Evolutionary conservation across 2,888 invertebrate species (phyloP).

Genomic region (Rhamnusium bicolor): DNA sequence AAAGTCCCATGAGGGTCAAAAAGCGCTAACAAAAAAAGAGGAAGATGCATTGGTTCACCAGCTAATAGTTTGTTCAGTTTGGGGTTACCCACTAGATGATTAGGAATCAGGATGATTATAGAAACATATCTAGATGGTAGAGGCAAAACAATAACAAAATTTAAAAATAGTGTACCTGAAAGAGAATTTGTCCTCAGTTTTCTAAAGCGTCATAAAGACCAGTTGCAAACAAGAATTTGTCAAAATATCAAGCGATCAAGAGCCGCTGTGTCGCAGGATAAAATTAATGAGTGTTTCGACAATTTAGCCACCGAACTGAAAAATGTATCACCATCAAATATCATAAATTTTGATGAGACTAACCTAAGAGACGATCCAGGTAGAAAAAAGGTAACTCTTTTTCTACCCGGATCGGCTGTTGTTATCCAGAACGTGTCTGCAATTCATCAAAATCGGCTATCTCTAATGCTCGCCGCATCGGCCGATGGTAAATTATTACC

Average conservation of each 20-base stretch:
- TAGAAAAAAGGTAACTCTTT: no score
- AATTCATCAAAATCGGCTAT: no score
- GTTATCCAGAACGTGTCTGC: no score
- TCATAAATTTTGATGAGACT: no score
- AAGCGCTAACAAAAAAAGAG: constrained; percentile 20
- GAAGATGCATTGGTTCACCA: constrained; percentile 16
- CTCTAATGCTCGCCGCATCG: no score
- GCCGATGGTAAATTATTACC: no score
- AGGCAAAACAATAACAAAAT: background rate
- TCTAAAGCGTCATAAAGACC: background rate
- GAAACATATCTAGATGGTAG: constrained; percentile 4
- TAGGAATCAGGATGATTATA: constrained; percentile 18
- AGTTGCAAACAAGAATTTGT: constrained; percentile 9
- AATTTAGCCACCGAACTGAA: background rate
- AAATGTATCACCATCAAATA: no score
- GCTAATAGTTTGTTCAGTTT: constrained; percentile 10
- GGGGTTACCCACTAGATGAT: constrained; percentile 20
- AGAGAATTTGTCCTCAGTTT: background rate
- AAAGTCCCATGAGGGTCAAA: constrained; percentile 24
- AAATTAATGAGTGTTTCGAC: constrained; percentile 10
- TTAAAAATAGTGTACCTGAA: background rate
- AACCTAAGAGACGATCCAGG: no score
- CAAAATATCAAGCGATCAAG: constrained; percentile 20
- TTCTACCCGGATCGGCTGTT: no score
- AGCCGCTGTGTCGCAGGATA: background rate